These are phyloP conservation scores for Chloroclystis v-ata DNA, from an alignment of 2,888 invertebrate genomes.

Conservation along the genomic window DNA sequence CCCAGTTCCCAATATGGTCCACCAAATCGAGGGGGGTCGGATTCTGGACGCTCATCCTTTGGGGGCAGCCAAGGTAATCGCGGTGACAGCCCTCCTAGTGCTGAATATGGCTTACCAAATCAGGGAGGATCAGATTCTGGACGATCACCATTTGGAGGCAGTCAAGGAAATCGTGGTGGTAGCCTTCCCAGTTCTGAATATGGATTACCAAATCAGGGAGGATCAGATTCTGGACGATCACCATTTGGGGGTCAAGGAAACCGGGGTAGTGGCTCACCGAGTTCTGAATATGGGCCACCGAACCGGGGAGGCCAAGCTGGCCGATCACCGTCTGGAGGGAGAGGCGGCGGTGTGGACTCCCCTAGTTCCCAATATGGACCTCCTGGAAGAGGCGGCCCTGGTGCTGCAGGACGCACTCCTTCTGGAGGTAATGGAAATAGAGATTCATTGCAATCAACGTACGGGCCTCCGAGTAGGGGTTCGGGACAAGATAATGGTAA, in stretches of 20 bases:
- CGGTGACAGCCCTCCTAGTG: too few species aligned
- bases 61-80: too few species aligned
- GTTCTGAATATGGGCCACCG: slow-evolving; percentile 54
- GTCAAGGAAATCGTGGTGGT: slow-evolving; percentile 20
- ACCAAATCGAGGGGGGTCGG: neutral
- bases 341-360: slow-evolving; percentile 24
- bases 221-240: neutral
- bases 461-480: slow-evolving; percentile 48
- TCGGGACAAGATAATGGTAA: slow-evolving; percentile 25
- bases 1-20: slow-evolving; percentile 46
- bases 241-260: neutral
- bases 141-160: slow-evolving; percentile 34
- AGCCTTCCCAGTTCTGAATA: too few species aligned
- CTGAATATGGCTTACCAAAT: too few species aligned
- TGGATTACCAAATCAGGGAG: neutral
- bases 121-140: slow-evolving; percentile 6
- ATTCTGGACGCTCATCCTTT: neutral
- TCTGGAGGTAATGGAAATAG: slow-evolving; percentile 31
- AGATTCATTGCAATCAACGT: slow-evolving; percentile 43
- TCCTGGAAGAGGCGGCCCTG: slow-evolving; percentile 42
- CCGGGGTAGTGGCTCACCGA: slow-evolving; percentile 10
- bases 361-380: slow-evolving; percentile 54
- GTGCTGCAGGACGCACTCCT: slow-evolving; percentile 31
- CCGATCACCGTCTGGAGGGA: slow-evolving; percentile 6
- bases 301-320: neutral